A percentile compares a stretch with the other conserved stretches of the same genome.
phyloP scores from a whole-genome alignment of 2,888 invertebrate genomes.

The Tenthredo livida region DNA sequence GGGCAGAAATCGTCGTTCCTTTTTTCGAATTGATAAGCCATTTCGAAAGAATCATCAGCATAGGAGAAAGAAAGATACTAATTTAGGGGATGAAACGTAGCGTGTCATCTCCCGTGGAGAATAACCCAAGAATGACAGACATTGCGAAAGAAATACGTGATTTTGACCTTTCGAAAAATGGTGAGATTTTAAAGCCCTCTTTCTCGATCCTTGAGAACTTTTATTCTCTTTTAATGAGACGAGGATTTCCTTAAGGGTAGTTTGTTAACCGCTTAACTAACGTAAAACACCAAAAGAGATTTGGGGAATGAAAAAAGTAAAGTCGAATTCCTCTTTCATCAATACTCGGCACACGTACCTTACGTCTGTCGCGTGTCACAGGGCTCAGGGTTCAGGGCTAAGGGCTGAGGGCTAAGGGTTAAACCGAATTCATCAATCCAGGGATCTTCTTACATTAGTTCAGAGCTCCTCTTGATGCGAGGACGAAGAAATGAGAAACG shows the following conservation, averaged over 20 bases:
- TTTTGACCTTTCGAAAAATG: background rate
- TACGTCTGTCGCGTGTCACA: conserved; percentile 32
- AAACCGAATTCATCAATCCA: conserved; percentile 35
- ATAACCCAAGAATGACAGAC: background rate
- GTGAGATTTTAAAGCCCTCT: background rate
- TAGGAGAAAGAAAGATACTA: background rate
- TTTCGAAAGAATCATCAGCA: background rate
- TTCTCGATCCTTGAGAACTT: background rate
- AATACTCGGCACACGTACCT: conserved; percentile 30
- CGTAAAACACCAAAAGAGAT: background rate
- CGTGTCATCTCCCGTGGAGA: background rate
- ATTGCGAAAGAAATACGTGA: background rate
- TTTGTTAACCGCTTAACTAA: background rate
- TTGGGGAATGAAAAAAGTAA: background rate
- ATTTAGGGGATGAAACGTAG: background rate
- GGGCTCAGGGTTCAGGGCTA: conserved; percentile 18
- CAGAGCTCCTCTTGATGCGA: conserved; percentile 4
- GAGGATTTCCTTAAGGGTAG: background rate
- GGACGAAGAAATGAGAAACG: background rate
- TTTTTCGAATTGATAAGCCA: background rate
- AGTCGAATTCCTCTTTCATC: conserved; percentile 24
- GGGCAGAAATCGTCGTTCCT: background rate
- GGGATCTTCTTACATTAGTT: conserved; percentile 48
- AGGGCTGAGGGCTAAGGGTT: conserved; percentile 34
- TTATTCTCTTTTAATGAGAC: background rate